Evolutionary conservation across 2,113 vertebrate genomes (phyloP), one percentile per base, ranked within the genome.

Genomic region (Scophthalmus maximus): DNA sequence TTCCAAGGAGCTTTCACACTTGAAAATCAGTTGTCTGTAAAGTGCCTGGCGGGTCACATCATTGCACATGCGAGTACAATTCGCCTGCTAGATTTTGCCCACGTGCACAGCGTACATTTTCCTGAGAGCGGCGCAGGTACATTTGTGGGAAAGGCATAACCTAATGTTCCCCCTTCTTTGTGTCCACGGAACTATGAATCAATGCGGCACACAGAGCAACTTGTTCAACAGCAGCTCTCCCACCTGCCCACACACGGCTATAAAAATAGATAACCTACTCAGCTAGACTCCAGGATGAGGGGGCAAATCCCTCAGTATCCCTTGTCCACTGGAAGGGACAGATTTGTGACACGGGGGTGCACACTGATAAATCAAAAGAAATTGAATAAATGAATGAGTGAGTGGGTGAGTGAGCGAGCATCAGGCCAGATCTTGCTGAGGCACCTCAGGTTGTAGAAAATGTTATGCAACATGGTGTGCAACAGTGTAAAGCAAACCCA

Each of bases 231-330:
- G 76, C 87, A 88, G 77, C 87, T 89, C 87, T 89, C 75, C 86
- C 86, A 89, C 84, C 85, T 90, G 85, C 90, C 85, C 90, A 90
- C 90, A 91, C 86, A 87, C 77, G 73, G 84, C 86, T 82, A 71
- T 79, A 88, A 82, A 90, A 89, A 90, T 89, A 88, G 83, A 86
- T 83, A 89, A 88, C 81, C 81, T 81, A 87, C 83, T 88, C 81
- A 82, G 81, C 81, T 86, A 75, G 81, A 88, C 81, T 78, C 73
- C 68, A 78, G 73, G 78, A 87, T 72, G 84, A 83, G 81, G 75
- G 81, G 85, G 82, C 73, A 76, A 89, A 82, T 78, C 76, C 79
- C 63, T 68, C 69, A 73, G 64, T 67, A 82, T 75, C 74, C n/a
- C 58, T 64, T 36, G 60, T 50, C 67, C 52, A 58, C 34, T 47